Evolutionary conservation across 2,888 invertebrate genomes (phyloP), one percentile per base, ranked within the genome.

Genomic region (Oasisia sp.): DNA sequence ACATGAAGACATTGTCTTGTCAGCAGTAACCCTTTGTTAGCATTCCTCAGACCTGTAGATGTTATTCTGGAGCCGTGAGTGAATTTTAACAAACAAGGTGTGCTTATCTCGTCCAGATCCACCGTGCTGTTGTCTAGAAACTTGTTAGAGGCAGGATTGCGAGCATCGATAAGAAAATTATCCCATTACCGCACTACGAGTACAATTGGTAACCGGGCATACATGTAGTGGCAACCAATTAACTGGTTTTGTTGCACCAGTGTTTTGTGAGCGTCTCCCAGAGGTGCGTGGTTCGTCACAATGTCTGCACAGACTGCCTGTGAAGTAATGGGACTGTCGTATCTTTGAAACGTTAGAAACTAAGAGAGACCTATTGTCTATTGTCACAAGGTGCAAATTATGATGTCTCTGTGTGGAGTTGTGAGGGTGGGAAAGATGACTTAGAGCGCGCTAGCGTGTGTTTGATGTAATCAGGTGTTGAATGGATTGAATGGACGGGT

Each of bases 331-430:
- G 74, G 4, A 27, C 27, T 7, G n/a, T n/a, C n/a, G n/a, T 74
- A 74, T 74, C 74, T 74, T 74, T 74, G 74, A 74, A 74, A 74
- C 27, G 74, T 74, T 74, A 74, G 74, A 74, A 74, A 74, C 74
- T n/a, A 74, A 74, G 74, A 74, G 74, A 74, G 74, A 74, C 27
- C 74, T 74, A n/a, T 74, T 74, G 74, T n/a, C n/a, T 27, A 74
- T 74, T 74, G 74, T 74, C 7, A 74, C 7, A 27, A 74, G 74
- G 74, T 74, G 74, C 74, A 74, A 74, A 74, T 74, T 74, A 74
- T 74, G 74, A 74, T 74, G 74, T 74, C 74, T 27, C 27, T 7
- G 14, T 2, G 74, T 27, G 74, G 74, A 27, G 74, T 74, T 19
- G 74, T 74, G 74, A 27, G 74, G 19, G 74, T 74, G 74, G 74